Conservation (phyloP, 2,888 invertebrate genomes). For the Laspeyria flexula region DNA sequence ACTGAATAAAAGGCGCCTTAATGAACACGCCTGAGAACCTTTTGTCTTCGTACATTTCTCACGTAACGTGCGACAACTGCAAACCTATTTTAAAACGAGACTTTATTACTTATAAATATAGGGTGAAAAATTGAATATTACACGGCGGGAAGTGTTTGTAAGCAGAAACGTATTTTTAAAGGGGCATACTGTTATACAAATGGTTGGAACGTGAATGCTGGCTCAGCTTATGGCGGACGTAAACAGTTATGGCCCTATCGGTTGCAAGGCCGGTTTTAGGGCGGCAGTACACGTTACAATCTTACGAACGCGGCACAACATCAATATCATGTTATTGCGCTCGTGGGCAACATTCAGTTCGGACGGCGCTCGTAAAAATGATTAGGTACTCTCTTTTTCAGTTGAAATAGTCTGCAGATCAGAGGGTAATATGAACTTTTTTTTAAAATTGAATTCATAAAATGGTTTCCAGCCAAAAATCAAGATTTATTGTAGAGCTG, state of each 20-base stretch:
- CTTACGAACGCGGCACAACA: slow-evolving; percentile 26
- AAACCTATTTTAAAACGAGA: not conserved
- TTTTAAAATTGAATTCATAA: not conserved
- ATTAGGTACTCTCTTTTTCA: slow-evolving; percentile 20
- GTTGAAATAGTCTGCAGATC: not conserved
- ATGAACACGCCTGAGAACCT: slow-evolving; percentile 57
- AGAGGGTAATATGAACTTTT: not conserved
- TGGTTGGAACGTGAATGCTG: slow-evolving; percentile 52
- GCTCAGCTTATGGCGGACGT: slow-evolving; percentile 55
- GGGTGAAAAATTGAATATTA: slow-evolving; percentile 25
- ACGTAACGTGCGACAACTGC: slow-evolving; percentile 34
- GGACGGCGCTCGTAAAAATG: slow-evolving; percentile 30
- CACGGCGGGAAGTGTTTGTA: slow-evolving; percentile 35
- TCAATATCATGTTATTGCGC: slow-evolving; percentile 40
- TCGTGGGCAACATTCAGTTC: slow-evolving; percentile 29
- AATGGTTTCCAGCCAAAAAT: no score
- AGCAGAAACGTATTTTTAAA: slow-evolving; percentile 41
- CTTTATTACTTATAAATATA: slow-evolving; percentile 12
- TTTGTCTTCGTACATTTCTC: slow-evolving; percentile 54
- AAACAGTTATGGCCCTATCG: slow-evolving; percentile 54
- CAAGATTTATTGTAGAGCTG: no score
- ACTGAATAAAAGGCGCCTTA: slow-evolving; percentile 55
- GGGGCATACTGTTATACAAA: slow-evolving; percentile 36
- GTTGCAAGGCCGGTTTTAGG: slow-evolving; percentile 45
- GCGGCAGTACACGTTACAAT: slow-evolving; percentile 26